These are phyloP conservation scores for Drosophila picticornis DNA, from an alignment of 2,888 invertebrate genomes.

Conservation along the genomic window DNA sequence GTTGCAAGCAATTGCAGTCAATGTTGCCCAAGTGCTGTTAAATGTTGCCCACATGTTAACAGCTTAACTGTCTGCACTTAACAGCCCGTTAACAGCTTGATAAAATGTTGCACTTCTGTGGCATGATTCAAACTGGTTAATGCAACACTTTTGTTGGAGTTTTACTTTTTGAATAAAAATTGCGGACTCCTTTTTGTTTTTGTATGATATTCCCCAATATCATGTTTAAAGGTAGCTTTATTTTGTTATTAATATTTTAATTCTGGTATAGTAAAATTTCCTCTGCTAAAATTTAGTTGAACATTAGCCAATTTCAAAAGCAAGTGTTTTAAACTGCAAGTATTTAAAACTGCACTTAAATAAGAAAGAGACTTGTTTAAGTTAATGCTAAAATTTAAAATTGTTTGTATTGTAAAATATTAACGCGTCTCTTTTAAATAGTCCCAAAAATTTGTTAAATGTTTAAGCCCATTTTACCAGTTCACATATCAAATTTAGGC, in stretches of 20 bases:
- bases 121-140: neutral
- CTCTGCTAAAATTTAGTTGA: neutral
- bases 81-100: conserved; percentile 21
- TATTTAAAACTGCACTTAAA: neutral
- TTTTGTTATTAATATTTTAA: neutral
- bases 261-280: neutral
- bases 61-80: conserved; percentile 42
- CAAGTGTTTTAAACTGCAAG: neutral
- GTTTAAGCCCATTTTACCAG: neutral
- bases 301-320: neutral
- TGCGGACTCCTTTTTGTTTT: neutral
- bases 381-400: neutral
- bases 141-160: neutral
- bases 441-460: neutral
- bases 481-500: neutral
- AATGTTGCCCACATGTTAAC: conserved; percentile 34
- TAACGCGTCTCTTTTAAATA: neutral
- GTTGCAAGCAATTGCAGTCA: conserved; percentile 22
- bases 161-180: neutral
- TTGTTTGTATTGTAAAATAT: neutral
- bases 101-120: neutral
- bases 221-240: neutral
- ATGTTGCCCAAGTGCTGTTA: conserved; percentile 19
- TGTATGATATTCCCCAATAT: neutral
- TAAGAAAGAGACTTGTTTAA: neutral